phyloP scores from a whole-genome alignment of 1,140 invertebrate species.

The Rhyacophila brunnea region DNA sequence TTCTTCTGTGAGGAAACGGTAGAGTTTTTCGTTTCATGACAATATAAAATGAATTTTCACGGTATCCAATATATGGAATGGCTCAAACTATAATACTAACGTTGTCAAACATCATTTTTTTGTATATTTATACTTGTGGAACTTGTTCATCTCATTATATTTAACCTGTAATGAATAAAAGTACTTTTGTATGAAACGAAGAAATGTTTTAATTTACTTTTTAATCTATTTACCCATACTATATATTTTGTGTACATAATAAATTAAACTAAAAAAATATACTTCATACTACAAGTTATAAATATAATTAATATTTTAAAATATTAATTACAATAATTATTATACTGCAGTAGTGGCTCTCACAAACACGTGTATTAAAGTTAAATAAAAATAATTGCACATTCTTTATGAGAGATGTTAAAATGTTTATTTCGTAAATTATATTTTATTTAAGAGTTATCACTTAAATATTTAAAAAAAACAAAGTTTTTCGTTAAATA shows the following conservation, averaged over 20 bases:
- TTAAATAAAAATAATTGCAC: not conserved
- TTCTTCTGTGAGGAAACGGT: too few species aligned
- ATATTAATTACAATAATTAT: not conserved
- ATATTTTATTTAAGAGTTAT: not conserved
- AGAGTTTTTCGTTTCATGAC: too few species aligned
- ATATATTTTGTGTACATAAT: too few species aligned
- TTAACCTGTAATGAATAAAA: constrained; percentile 32
- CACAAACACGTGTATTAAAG: too few species aligned
- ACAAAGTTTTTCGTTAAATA: too few species aligned
- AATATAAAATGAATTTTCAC: not conserved
- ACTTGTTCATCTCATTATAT: constrained; percentile 34
- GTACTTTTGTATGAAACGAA: constrained; percentile 21
- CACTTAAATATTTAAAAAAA: not conserved
- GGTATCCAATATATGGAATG: not conserved
- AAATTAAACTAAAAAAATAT: not conserved
- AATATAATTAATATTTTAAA: not conserved
- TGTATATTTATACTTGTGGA: constrained; percentile 26
- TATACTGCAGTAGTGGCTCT: too few species aligned
- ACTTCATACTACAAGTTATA: not conserved
- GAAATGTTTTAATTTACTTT: not conserved
- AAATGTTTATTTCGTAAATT: not conserved
- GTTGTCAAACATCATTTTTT: constrained; percentile 13
- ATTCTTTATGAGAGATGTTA: not conserved
- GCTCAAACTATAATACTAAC: not conserved
- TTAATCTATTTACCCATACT: too few species aligned